Conservation (phyloP, 2,113 vertebrate species). For the Labeo catla region DNA sequence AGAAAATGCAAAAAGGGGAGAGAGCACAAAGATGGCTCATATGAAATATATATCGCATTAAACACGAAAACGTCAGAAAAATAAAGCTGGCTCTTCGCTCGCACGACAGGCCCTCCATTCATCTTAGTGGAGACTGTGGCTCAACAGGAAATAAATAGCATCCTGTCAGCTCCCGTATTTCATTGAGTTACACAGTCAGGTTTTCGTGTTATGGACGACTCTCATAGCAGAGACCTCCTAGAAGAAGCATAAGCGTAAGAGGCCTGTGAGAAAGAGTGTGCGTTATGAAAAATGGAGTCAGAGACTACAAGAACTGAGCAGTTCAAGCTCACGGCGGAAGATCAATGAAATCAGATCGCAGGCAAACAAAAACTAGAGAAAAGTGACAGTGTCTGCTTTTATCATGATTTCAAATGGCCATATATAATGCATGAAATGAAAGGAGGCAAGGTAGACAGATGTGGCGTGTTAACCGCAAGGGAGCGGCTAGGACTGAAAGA, state of each 20-base stretch:
- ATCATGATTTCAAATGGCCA: conserved; percentile 5
- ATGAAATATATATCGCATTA: conserved; percentile 81
- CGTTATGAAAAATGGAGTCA: conserved; percentile 28
- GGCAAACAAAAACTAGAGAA: conserved; percentile 35
- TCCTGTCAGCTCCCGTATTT: conserved; percentile 71
- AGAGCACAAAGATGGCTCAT: conserved; percentile 70
- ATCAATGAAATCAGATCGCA: conserved; percentile 47
- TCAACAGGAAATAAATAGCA: conserved; percentile 74
- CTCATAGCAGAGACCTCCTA: conserved; percentile 64
- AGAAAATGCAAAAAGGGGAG: conserved; percentile 84
- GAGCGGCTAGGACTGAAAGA: not conserved
- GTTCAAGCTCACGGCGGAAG: conserved; percentile 17
- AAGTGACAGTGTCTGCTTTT: not conserved
- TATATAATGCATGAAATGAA: conserved; percentile 29
- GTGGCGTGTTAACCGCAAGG: not conserved
- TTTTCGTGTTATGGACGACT: conserved; percentile 69
- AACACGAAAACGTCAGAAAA: conserved; percentile 83
- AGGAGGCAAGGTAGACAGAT: conserved; percentile 20
- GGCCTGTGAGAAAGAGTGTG: conserved; percentile 8
- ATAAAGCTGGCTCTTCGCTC: conserved; percentile 78
- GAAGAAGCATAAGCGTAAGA: conserved; percentile 52
- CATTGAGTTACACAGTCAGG: conserved; percentile 76
- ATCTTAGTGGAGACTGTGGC: conserved; percentile 71
- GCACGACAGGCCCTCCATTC: conserved; percentile 74
- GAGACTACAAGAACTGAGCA: not conserved